Percentiles rank a stretch among this genome's conserved stretches.
These are phyloP conservation scores for Acleris emargana DNA, from an alignment of 2,888 invertebrate genomes.

Conservation along the genomic window DNA sequence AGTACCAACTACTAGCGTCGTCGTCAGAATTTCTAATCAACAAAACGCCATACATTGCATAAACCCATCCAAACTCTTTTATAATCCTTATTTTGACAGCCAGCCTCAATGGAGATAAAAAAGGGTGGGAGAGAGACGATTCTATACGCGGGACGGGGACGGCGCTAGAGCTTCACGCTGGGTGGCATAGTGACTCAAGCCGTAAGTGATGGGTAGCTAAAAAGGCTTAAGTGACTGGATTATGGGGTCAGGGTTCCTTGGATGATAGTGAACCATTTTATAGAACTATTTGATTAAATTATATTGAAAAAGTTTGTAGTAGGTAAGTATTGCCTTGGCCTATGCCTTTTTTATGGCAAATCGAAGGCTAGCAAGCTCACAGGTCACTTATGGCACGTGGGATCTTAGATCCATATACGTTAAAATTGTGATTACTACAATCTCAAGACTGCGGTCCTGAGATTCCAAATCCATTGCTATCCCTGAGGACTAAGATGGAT, in stretches of 20 bases:
- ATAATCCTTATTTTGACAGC: constrained; percentile 84
- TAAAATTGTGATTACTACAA: too few relatives aligned
- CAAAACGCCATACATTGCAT: constrained; percentile 50
- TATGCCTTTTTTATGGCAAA: too few relatives aligned
- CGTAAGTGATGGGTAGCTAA: constrained; percentile 54
- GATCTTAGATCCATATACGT: too few relatives aligned
- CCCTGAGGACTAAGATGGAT: too few relatives aligned
- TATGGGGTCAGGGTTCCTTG: constrained; percentile 40
- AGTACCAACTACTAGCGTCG: too few relatives aligned
- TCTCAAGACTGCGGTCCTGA: too few relatives aligned
- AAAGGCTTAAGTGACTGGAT: constrained; percentile 56
- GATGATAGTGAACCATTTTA: neutral
- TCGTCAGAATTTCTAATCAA: neutral
- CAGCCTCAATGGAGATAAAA: constrained; percentile 76
- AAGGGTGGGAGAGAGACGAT: constrained; percentile 46
- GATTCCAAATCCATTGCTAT: too few relatives aligned
- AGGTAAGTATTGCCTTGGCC: too few relatives aligned
- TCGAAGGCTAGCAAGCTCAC: too few relatives aligned
- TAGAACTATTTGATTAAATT: neutral
- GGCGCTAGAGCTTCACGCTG: constrained; percentile 54
- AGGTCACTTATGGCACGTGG: too few relatives aligned
- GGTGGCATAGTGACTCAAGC: constrained; percentile 77
- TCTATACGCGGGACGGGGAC: constrained; percentile 47
- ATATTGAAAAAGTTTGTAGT: too few relatives aligned
- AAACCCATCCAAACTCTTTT: constrained; percentile 71